Percentiles rank a stretch among this genome's conserved stretches.
Conservation (phyloP, 2,888 invertebrate species). For the Trisateles emortualis region DNA sequence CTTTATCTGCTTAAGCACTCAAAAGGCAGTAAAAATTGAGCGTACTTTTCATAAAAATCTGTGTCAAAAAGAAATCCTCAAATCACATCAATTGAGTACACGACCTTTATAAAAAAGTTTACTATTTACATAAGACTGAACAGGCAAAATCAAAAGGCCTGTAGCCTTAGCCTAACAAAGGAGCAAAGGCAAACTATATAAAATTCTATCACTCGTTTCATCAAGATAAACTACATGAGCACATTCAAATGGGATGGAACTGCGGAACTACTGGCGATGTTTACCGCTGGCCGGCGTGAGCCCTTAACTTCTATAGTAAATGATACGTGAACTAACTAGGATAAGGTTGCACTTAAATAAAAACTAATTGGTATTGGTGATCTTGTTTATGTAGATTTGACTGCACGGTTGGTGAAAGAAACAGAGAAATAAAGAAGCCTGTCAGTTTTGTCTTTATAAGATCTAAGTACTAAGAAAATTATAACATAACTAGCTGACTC, state of each 20-base stretch:
- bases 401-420: neutral
- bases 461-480: too few relatives aligned
- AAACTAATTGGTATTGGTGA: slow-evolving; percentile 31
- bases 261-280: slow-evolving; percentile 10
- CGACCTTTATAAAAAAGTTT: neutral
- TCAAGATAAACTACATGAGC: slow-evolving; percentile 21
- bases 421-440: too few relatives aligned
- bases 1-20: too few relatives aligned
- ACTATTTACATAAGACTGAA: neutral
- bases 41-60: too few relatives aligned
- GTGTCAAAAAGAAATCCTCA: too few relatives aligned
- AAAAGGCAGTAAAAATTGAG: too few relatives aligned
- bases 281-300: slow-evolving; percentile 5
- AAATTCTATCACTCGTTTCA: slow-evolving; percentile 19
- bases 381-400: slow-evolving; percentile 18
- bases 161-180: slow-evolving; percentile 4
- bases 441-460: too few relatives aligned
- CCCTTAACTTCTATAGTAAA: slow-evolving; percentile 15
- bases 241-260: slow-evolving; percentile 23
- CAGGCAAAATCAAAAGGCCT: slow-evolving; percentile 1
- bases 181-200: slow-evolving; percentile 14
- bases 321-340: slow-evolving; percentile 19
- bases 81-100: neutral
- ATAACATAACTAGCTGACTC: too few relatives aligned
- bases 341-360: slow-evolving; percentile 29